Conservation (phyloP, 2,797 vertebrate genomes). For the Paramormyrops hopkinsi region DNA sequence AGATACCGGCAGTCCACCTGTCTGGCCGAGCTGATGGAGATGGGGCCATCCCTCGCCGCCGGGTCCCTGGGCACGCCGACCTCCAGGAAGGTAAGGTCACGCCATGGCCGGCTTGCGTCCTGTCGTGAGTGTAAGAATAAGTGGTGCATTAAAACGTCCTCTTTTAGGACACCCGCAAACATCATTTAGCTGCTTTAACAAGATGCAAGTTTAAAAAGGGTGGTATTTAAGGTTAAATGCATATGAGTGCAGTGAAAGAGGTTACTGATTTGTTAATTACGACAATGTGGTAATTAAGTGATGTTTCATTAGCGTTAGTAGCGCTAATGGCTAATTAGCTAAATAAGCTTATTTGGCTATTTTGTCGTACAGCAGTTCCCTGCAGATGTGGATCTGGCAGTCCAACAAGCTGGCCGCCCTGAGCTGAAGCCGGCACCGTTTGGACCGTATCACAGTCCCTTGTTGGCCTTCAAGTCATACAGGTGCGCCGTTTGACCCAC, state of each 20-base stretch:
- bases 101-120: not conserved
- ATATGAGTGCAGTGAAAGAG: not conserved
- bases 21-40: constrained; percentile 70
- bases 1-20: constrained; percentile 63
- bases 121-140: not conserved
- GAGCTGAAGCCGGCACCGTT: constrained; percentile 74
- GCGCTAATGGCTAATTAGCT: not conserved
- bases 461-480: constrained; percentile 89
- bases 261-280: not conserved
- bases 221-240: not conserved
- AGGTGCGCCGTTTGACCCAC: constrained; percentile 62
- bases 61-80: constrained; percentile 40
- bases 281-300: not conserved
- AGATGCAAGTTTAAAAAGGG: not conserved
- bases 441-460: constrained; percentile 80
- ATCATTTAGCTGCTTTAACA: not conserved
- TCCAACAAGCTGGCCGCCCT: constrained; percentile 49
- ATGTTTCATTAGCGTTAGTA: not conserved
- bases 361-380: constrained; percentile 62
- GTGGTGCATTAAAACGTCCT: not conserved
- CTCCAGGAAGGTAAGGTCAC: constrained; percentile 62
- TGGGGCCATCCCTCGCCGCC: constrained; percentile 47
- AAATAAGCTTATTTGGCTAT: not conserved
- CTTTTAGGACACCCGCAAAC: not conserved
- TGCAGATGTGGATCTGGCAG: constrained; percentile 66